Evolutionary conservation across 2,113 vertebrate genomes (phyloP).

Genomic region (Varanus salvator): DNA sequence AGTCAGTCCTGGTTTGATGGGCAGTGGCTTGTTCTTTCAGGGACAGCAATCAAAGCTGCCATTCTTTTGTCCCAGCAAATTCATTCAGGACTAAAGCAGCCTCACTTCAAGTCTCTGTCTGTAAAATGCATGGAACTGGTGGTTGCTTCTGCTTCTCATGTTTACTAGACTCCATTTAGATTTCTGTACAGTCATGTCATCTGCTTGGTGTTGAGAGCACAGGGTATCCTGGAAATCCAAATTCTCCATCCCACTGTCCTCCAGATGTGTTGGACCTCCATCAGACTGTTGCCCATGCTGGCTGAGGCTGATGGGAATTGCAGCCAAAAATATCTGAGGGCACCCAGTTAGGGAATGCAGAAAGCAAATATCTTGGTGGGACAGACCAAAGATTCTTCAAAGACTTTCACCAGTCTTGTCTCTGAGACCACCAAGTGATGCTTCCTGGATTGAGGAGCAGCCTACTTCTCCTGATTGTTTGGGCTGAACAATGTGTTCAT

Average conservation of each 20-base stretch:
- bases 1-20: conserved; percentile 63
- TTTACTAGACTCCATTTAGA: background rate
- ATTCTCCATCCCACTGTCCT: background rate
- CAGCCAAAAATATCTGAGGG: background rate
- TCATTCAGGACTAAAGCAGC: conserved; percentile 45
- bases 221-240: background rate
- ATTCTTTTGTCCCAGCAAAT: conserved; percentile 59
- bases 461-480: background rate
- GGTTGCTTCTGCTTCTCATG: background rate
- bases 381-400: background rate
- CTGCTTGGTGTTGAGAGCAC: background rate
- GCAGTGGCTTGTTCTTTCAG: conserved; percentile 62
- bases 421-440: background rate
- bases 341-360: background rate
- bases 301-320: background rate
- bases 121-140: background rate
- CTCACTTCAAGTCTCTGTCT: background rate
- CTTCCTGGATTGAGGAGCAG: background rate
- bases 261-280: background rate
- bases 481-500: background rate
- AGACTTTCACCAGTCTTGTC: background rate
- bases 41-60: conserved; percentile 62
- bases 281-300: background rate
- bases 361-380: no score
- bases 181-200: background rate